A percentile compares a stretch with the other conserved stretches of the same genome.
These are phyloP conservation scores for Marmota monax DNA, from an alignment of 2,113 vertebrate species.

Conservation along the genomic window DNA sequence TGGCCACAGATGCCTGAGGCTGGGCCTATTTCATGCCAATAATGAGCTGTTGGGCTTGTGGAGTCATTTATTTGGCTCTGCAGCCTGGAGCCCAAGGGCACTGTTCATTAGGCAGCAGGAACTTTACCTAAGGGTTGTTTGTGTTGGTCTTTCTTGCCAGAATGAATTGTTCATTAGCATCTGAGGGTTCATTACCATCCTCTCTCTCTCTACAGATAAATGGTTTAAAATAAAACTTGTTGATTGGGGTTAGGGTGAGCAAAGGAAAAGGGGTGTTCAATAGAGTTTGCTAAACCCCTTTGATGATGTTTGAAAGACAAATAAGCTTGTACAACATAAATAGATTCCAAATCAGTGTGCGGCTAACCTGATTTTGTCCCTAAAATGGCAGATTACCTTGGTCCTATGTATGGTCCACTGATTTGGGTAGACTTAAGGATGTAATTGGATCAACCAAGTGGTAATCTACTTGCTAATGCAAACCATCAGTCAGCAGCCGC, in stretches of 20 bases:
- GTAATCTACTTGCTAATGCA: neutral
- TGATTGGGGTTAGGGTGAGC: neutral
- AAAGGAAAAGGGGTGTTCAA: neutral
- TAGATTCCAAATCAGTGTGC: neutral
- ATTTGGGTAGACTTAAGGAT: neutral
- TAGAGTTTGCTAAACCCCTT: neutral
- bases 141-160: conserved; percentile 57
- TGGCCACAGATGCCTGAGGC: conserved; percentile 52
- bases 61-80: conserved; percentile 69
- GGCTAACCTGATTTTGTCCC: conserved; percentile 38
- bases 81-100: conserved; percentile 26
- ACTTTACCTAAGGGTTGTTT: conserved; percentile 64
- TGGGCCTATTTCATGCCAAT: conserved; percentile 52
- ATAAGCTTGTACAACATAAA: neutral
- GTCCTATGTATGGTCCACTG: neutral
- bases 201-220: neutral
- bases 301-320: neutral
- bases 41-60: conserved; percentile 69
- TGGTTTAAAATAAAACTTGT: conserved; percentile 36
- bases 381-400: conserved; percentile 30
- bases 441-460: neutral
- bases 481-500: neutral
- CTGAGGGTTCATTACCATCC: neutral
- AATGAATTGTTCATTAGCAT: conserved; percentile 66
- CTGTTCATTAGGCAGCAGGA: conserved; percentile 71